Evolutionary conservation across 2,888 invertebrate genomes (phyloP).

Genomic region (Hirtodrosophila cameraria): DNA sequence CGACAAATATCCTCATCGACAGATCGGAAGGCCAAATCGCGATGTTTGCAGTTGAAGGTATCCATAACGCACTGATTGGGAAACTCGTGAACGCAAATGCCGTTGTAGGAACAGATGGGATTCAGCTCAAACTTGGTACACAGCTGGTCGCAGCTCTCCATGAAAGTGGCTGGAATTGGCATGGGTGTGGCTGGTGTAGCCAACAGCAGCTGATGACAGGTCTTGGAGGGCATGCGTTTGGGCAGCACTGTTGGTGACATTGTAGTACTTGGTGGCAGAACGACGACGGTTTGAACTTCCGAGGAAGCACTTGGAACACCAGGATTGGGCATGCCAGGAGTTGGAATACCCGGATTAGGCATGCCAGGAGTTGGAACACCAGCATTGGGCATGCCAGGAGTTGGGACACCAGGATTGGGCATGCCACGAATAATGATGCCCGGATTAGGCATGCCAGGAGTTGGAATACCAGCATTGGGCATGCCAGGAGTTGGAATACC

Average conservation of each 20-base stretch:
- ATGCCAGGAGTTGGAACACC: slow-evolving; percentile 9
- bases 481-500: slow-evolving; percentile 27
- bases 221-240: slow-evolving; percentile 33
- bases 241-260: slow-evolving; percentile 10
- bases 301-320: slow-evolving; percentile 23
- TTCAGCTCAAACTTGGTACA: slow-evolving; percentile 77
- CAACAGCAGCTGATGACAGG: slow-evolving; percentile 50
- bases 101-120: slow-evolving; percentile 78
- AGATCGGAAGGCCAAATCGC: slow-evolving; percentile 63
- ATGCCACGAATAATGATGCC: slow-evolving; percentile 10
- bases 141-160: slow-evolving; percentile 62
- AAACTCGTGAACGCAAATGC: slow-evolving; percentile 76
- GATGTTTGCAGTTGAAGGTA: slow-evolving; percentile 78
- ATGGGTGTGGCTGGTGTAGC: slow-evolving; percentile 29
- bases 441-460: not conserved
- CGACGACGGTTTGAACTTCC: slow-evolving; percentile 26
- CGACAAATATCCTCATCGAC: slow-evolving; percentile 69
- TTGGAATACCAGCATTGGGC: slow-evolving; percentile 14
- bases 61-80: slow-evolving; percentile 80
- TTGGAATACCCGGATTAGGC: slow-evolving; percentile 1
- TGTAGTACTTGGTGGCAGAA: slow-evolving; percentile 33
- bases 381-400: slow-evolving; percentile 15
- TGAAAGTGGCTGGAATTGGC: slow-evolving; percentile 10
- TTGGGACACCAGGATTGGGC: not conserved
- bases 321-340: slow-evolving; percentile 17